A percentile compares a stretch with the other conserved stretches of the same genome.
These are phyloP conservation scores for Ceryle rudis DNA, from an alignment of 2,797 vertebrate genomes.

Conservation along the genomic window DNA sequence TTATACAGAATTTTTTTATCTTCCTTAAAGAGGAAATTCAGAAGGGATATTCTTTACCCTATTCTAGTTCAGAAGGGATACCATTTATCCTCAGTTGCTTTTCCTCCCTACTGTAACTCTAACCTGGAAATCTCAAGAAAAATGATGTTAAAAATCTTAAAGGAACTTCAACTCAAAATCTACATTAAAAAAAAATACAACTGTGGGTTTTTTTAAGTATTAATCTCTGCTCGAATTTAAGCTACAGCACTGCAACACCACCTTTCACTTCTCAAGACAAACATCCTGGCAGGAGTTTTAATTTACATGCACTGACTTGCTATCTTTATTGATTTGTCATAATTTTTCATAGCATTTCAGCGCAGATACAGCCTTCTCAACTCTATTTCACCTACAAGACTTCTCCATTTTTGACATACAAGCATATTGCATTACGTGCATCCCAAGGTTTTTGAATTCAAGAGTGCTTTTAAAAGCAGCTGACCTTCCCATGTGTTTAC, in stretches of 20 bases:
- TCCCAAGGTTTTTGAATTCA: background rate
- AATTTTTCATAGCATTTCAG: background rate
- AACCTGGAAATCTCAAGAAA: background rate
- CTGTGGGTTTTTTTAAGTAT: rapidly evolving
- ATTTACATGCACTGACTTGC: background rate
- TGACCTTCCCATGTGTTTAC: background rate
- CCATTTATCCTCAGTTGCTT: background rate
- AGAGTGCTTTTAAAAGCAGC: background rate
- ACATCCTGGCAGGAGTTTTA: background rate
- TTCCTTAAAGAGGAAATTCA: background rate
- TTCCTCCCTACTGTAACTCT: background rate
- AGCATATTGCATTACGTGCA: background rate
- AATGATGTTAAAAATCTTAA: background rate
- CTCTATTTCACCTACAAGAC: background rate
- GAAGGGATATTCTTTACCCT: background rate
- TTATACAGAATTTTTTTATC: background rate
- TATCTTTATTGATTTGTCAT: background rate
- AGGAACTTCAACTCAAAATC: background rate
- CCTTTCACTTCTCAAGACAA: background rate
- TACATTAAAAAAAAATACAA: background rate
- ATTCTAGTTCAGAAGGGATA: background rate
- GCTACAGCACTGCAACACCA: background rate
- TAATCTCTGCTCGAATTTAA: background rate
- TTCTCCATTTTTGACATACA: background rate
- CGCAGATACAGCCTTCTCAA: background rate